Base-by-base conservation (phyloP, 2,797 vertebrate species). In the Urophycis tenuis region DNA sequence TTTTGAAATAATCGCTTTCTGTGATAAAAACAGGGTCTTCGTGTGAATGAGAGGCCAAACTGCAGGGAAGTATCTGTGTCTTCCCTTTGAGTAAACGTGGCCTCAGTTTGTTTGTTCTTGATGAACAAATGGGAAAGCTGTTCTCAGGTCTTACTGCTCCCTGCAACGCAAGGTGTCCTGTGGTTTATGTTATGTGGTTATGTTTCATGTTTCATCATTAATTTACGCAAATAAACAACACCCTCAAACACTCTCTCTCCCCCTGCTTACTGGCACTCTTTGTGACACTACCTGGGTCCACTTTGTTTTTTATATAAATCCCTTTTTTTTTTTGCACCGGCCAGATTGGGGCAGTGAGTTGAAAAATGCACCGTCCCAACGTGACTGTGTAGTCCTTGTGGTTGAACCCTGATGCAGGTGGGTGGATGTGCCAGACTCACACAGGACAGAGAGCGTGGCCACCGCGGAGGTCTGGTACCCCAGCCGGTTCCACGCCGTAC, bases 401-500 rank as follows among this genome's bases (percentile, higher is more conserved):
- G 45, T 22, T 12, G 17, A 15, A 67, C 74, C 49, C 41, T 33
- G 39, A 33, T 12, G 36, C 53, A 69, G 11, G 69, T 35, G 31
- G 33, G 71, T 29, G 34, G 45, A 15, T 10, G 2, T 31, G 22
- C 19, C 49, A 32, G 77, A 93, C 93, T 93, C 85, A 94, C 93
- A 94, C 30, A 94, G 85, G 5, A 94, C 89, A n/a, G 86, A 80
- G 10, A 94, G 87, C 1, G 90, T 80, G n/a, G 86, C 45, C 0
- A 84, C 49, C 5, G 83, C 82, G 0, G 93, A 94, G 17, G 83
- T 88, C 30, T 92, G 91, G 82, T 89, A 87, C 81, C 93, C 93
- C 7, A 91, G 73, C 3, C 32, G 76, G 69, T 92, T 94, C 84
- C 90, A 91, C 0, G 87, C 89, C 0, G 81, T 89, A 75, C 93